Evolutionary conservation across 1,140 invertebrate genomes (phyloP).

Genomic region (Drosophila pallidifrons): DNA sequence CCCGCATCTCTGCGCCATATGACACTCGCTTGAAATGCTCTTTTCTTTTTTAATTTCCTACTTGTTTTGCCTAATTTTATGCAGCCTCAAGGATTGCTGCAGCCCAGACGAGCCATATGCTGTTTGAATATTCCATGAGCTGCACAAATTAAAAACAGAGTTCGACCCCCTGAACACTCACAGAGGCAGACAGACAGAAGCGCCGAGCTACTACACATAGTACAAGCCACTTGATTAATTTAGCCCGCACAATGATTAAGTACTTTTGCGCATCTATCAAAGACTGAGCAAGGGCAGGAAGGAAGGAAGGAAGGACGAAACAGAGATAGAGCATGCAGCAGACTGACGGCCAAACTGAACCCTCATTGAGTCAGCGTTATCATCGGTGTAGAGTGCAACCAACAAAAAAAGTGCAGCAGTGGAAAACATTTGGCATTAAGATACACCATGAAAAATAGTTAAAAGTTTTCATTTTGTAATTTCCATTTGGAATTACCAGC

Average conservation of each 20-base stretch:
- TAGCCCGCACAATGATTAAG: conserved; percentile 84
- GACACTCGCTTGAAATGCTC: conserved; percentile 56
- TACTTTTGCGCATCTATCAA: conserved; percentile 74
- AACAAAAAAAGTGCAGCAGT: conserved; percentile 20
- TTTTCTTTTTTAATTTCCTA: conserved; percentile 65
- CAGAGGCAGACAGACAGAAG: conserved; percentile 14
- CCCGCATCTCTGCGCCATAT: conserved; percentile 51
- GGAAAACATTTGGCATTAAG: conserved; percentile 4
- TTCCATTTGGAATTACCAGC: conserved; percentile 30
- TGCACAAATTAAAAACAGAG: conserved; percentile 75
- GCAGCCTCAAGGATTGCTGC: conserved; percentile 68
- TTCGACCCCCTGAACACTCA: conserved; percentile 10
- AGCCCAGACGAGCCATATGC: conserved; percentile 62
- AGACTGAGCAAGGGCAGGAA: conserved; percentile 18
- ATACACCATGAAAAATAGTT: not conserved
- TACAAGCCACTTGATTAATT: conserved; percentile 82
- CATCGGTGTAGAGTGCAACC: conserved; percentile 39
- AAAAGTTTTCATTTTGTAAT: conserved; percentile 23
- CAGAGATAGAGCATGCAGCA: not conserved
- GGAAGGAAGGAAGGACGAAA: conserved; percentile 2
- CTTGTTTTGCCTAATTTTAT: conserved; percentile 77
- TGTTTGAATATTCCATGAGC: conserved; percentile 79
- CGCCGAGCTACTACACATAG: conserved; percentile 46
- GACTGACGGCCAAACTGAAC: conserved; percentile 8
- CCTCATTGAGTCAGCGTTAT: conserved; percentile 27